Conservation (phyloP, 2,888 invertebrate species). For the Belgica antarctica region DNA sequence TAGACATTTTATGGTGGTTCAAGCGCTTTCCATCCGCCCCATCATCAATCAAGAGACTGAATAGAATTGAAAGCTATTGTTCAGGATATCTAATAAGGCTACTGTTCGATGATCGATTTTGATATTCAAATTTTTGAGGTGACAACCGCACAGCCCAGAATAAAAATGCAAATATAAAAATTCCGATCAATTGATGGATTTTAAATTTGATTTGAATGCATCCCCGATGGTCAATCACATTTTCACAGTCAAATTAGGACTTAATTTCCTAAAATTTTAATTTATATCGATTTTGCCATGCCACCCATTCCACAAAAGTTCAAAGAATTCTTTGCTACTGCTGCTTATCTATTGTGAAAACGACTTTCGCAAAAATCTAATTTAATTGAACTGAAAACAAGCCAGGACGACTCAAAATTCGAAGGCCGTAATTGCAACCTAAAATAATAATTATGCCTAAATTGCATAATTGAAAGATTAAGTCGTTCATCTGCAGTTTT, state of each 20-base stretch:
- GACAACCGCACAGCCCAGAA: background rate
- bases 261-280: slow-evolving; percentile 36
- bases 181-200: slow-evolving; percentile 19
- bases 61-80: slow-evolving; percentile 18
- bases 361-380: background rate
- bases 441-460: background rate
- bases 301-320: slow-evolving; percentile 33
- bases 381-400: slow-evolving; percentile 15
- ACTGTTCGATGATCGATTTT: slow-evolving; percentile 22
- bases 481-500: slow-evolving; percentile 23
- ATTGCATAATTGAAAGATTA: slow-evolving; percentile 29
- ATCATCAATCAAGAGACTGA: slow-evolving; percentile 9
- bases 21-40: background rate
- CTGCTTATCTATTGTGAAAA: background rate
- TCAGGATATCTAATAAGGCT: background rate
- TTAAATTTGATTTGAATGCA: slow-evolving; percentile 27
- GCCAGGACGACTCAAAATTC: background rate
- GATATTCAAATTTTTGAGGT: slow-evolving; percentile 31
- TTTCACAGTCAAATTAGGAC: slow-evolving; percentile 42
- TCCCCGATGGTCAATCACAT: slow-evolving; percentile 14
- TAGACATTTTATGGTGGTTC: background rate
- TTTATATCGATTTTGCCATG: slow-evolving; percentile 34
- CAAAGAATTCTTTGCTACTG: slow-evolving; percentile 4
- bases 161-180: slow-evolving; percentile 28
- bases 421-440: background rate